phyloP scores from a whole-genome alignment of 1,140 invertebrate species.

The Meteorus sp. region DNA sequence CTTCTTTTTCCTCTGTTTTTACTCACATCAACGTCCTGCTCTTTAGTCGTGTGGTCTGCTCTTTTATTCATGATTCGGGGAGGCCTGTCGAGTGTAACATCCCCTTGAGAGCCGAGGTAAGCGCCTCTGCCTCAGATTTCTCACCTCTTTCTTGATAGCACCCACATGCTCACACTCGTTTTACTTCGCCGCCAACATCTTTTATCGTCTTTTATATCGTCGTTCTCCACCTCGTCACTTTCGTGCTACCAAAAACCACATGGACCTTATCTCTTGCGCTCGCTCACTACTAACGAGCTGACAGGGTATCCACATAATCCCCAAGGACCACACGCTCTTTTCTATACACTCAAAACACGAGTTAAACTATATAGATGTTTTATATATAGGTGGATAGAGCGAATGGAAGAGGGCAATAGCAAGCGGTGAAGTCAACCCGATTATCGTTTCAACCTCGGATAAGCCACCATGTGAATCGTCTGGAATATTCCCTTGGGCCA shows the following conservation, averaged over 20 bases:
- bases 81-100: neutral
- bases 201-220: constrained; percentile 1
- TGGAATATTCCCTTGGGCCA: neutral
- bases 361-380: too few relatives aligned
- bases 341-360: neutral
- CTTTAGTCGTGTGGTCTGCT: neutral
- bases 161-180: constrained; percentile 1
- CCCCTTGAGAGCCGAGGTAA: neutral
- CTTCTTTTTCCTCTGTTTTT: constrained; percentile 29
- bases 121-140: neutral
- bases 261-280: constrained; percentile 36
- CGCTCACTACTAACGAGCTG: constrained; percentile 42
- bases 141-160: constrained; percentile 7
- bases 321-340: constrained; percentile 1
- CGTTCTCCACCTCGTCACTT: constrained; percentile 15
- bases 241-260: constrained; percentile 32
- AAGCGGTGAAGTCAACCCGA: neutral
- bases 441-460: neutral
- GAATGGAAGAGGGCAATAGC: constrained; percentile 1
- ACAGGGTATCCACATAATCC: constrained; percentile 32
- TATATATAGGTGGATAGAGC: neutral
- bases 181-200: neutral
- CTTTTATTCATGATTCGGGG: constrained; percentile 19
- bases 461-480: neutral
- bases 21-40: too few relatives aligned